phyloP scores from a whole-genome alignment of 2,888 invertebrate genomes.

The Cryptops parisi region DNA sequence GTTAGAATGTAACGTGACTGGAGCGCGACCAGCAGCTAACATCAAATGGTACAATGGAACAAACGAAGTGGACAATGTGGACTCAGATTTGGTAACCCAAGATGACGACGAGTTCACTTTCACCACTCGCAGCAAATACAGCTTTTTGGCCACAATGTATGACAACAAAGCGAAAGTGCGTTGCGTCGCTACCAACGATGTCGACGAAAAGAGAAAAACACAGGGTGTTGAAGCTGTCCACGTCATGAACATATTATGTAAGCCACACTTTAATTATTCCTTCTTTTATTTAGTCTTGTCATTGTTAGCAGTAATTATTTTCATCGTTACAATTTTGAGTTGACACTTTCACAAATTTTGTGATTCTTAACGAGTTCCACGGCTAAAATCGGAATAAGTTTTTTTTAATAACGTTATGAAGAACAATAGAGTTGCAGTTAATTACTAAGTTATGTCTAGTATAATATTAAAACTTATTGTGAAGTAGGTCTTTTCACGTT shows the following conservation, averaged over 20 bases:
- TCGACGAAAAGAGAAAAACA: constrained; percentile 28
- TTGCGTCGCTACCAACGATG: constrained; percentile 68
- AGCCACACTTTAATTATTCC: no score
- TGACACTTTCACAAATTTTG: no score
- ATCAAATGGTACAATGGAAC: constrained; percentile 75
- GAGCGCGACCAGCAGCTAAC: constrained; percentile 67
- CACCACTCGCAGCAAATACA: constrained; percentile 58
- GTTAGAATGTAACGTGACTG: constrained; percentile 47
- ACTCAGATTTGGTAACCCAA: background rate
- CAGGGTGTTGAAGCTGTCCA: background rate
- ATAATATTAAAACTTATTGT: no score
- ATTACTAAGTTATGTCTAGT: no score
- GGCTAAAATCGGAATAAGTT: no score
- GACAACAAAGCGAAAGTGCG: constrained; percentile 64
- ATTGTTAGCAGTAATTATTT: no score
- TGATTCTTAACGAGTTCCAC: no score
- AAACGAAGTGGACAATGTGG: constrained; percentile 23
- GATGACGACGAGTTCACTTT: background rate
- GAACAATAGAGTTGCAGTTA: no score
- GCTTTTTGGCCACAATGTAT: constrained; percentile 62
- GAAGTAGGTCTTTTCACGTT: no score
- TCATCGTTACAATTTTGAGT: no score
- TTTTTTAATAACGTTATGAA: no score
- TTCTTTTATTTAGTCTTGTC: no score
- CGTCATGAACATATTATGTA: constrained; percentile 2